Evolutionary conservation across 2,797 vertebrate species (phyloP).

Genomic region (Dallia pectoralis): DNA sequence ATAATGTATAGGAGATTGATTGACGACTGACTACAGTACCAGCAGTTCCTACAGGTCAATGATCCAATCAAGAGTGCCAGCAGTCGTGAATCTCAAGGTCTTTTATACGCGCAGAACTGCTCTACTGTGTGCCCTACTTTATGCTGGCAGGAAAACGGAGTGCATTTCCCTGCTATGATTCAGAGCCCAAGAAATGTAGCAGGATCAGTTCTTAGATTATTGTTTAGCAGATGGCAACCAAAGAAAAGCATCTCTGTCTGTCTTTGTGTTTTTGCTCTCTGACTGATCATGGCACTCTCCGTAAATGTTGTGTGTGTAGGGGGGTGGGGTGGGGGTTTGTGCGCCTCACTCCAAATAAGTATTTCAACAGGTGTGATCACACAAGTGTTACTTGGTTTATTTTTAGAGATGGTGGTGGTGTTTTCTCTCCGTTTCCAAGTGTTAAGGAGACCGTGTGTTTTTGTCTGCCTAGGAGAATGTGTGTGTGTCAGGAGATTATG

Average conservation of each 20-base stretch:
- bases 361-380: slow-evolving; percentile 43
- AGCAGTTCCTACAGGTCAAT: background rate
- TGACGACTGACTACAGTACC: background rate
- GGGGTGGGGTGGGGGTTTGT: background rate
- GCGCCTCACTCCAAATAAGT: slow-evolving; percentile 24
- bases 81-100: background rate
- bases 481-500: slow-evolving; percentile 7
- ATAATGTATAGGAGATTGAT: background rate
- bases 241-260: background rate
- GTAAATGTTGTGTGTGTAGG: background rate
- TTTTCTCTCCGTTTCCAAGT: slow-evolving; percentile 36
- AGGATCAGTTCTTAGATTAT: background rate
- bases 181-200: background rate
- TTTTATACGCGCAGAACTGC: background rate
- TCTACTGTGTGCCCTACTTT: background rate
- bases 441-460: slow-evolving; percentile 43
- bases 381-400: slow-evolving; percentile 34
- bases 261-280: background rate
- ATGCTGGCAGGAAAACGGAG: background rate
- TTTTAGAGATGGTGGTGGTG: slow-evolving; percentile 39
- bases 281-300: background rate
- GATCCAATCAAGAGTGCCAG: background rate
- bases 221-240: slow-evolving; percentile 4
- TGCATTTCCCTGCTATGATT: background rate
- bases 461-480: background rate